Conservation (phyloP, 2,888 invertebrate species). For the Andrena haemorrhoa region DNA sequence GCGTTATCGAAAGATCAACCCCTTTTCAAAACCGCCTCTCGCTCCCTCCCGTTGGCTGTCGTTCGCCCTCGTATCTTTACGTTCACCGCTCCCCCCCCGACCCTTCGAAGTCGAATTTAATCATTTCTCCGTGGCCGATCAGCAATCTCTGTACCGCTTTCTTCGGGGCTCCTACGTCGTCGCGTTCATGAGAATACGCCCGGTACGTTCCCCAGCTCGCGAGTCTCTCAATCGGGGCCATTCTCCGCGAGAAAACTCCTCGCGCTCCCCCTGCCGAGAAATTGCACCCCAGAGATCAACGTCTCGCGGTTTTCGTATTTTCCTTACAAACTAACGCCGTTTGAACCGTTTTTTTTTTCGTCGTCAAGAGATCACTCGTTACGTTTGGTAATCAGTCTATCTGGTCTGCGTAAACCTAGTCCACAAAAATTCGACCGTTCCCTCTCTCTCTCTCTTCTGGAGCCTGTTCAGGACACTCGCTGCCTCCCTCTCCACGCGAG, state of each 20-base stretch:
- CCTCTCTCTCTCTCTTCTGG: slow-evolving; percentile 33
- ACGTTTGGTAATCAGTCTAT: slow-evolving; percentile 80
- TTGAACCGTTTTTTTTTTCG: slow-evolving; percentile 57
- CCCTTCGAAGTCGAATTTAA: not conserved
- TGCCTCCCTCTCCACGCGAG: not conserved
- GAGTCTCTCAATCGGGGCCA: slow-evolving; percentile 19
- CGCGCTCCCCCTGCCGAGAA: slow-evolving; percentile 7
- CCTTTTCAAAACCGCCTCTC: not conserved
- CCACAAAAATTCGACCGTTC: slow-evolving; percentile 51
- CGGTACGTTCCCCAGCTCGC: not conserved
- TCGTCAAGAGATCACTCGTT: slow-evolving; percentile 79
- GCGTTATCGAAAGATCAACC: not conserved
- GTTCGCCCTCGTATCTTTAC: slow-evolving; percentile 8
- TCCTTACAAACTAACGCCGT: slow-evolving; percentile 64
- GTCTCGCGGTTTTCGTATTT: slow-evolving; percentile 33
- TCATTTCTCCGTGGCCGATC: slow-evolving; percentile 17
- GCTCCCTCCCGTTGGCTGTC: slow-evolving; percentile 32
- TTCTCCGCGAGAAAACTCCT: slow-evolving; percentile 30
- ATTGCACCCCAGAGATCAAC: slow-evolving; percentile 11
- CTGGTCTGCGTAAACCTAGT: slow-evolving; percentile 76
- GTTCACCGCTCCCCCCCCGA: not conserved
- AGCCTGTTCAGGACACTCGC: slow-evolving; percentile 15
- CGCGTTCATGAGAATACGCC: not conserved
- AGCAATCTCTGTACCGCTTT: slow-evolving; percentile 1
- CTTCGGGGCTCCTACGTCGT: slow-evolving; percentile 2